phyloP scores from a whole-genome alignment of 2,888 invertebrate species.

The Synergus itoensis region DNA sequence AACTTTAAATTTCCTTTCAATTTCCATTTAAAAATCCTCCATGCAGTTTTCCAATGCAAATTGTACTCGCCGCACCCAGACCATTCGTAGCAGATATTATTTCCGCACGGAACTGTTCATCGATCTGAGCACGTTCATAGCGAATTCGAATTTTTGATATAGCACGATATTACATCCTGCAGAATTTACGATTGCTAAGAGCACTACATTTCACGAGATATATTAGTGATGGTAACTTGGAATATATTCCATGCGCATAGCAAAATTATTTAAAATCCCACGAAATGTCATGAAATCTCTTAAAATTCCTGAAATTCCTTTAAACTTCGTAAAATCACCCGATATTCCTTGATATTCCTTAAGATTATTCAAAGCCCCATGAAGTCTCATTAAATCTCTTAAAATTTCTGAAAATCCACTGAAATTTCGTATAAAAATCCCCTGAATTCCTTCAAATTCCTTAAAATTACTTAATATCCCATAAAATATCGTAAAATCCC shows the following conservation, averaged over 20 bases:
- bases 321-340: too few relatives aligned
- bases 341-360: too few relatives aligned
- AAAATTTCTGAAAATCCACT: too few relatives aligned
- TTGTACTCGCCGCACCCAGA: not conserved
- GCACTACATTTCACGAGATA: constrained; percentile 14
- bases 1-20: not conserved
- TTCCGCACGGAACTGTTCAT: constrained; percentile 38
- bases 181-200: constrained; percentile 30
- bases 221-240: not conserved
- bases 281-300: too few relatives aligned
- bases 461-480: too few relatives aligned
- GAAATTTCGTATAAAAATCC: too few relatives aligned
- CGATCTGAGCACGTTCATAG: constrained; percentile 28
- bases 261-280: too few relatives aligned
- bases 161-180: constrained; percentile 32
- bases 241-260: constrained; percentile 20
- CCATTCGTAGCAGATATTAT: constrained; percentile 27
- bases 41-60: constrained; percentile 14
- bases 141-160: constrained; percentile 29
- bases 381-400: too few relatives aligned
- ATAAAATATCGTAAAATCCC: too few relatives aligned
- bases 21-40: not conserved
- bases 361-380: too few relatives aligned
- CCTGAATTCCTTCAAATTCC: too few relatives aligned
- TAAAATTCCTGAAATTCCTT: too few relatives aligned